Evolutionary conservation across 2,888 invertebrate species (phyloP), one percentile per base, ranked within the genome.

Genomic region (Aphodius granarius): DNA sequence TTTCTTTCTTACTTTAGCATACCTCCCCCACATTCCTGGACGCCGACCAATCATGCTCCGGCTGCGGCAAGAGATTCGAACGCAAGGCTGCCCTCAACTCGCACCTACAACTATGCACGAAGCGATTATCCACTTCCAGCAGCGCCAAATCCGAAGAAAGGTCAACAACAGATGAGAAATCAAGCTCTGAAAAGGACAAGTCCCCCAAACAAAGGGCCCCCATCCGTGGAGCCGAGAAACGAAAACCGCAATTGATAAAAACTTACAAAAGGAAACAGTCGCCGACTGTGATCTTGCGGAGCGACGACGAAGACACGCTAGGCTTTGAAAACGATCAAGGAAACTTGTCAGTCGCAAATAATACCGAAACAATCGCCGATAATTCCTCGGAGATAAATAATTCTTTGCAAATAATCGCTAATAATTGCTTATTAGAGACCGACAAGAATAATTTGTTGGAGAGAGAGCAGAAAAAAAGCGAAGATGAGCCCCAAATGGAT

Each of bases 41-140:
- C 82, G 88, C 89, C 6, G 91, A 91, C 81, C 93, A 80, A 83
- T 91, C 89, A 84, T 91, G 92, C 83, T 91, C 91, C 18, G 91
- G 91, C 0, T 94, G 94, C 84, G 92, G 92, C 0, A 91, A 92
- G 79, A 89, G 90, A 76, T 94, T 94, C 83, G 94, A 94, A 83
- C 89, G 93, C 0, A 91, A 91, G 79, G 94, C 93, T 13, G 94
- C 94, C 1, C 87, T 94, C 3, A 90, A 91, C 5, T 91, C 94
- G 18, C 94, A 94, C 87, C 89, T 92, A 63, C 90, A 92, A 83
- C 91, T 91, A 74, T 94, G 94, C 85, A 89, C 87, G 78, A 90
- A 91, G 78, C 87, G 91, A 66, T 86, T 87, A 68, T 86, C 88
- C 5, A 86, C 87, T 1, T 88, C 89, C 78, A 89, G 88, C 81